A percentile compares a stretch with the other conserved stretches of the same genome.
phyloP scores from a whole-genome alignment of 2,113 vertebrate species.

The Daboia siamensis region DNA sequence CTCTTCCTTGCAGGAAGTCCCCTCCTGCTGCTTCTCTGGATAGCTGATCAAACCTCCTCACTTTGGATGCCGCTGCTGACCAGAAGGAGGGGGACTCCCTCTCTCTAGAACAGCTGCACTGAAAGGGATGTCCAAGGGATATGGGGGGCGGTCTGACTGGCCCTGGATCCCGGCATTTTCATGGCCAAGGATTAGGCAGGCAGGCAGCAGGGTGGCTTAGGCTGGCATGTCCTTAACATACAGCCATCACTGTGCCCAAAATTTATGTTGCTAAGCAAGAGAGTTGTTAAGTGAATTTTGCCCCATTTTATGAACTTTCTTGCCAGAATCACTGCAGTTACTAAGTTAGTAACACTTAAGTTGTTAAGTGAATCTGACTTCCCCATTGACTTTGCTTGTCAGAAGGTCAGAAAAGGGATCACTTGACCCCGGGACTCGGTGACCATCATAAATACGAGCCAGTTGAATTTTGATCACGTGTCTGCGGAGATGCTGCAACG shows the following conservation, averaged over 20 bases:
- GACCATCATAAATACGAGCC: background rate
- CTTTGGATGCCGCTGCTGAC: too few relatives aligned
- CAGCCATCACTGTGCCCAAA: background rate
- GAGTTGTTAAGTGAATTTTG: background rate
- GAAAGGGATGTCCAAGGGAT: background rate
- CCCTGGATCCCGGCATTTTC: background rate
- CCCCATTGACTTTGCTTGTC: background rate
- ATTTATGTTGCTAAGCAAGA: background rate
- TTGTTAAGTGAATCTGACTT: background rate
- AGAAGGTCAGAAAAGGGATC: background rate
- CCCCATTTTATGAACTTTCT: background rate
- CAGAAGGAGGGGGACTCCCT: too few relatives aligned
- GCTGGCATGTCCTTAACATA: too few relatives aligned
- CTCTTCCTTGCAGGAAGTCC: background rate
- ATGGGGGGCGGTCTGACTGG: background rate
- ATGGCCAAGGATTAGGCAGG: too few relatives aligned
- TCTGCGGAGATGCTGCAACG: background rate
- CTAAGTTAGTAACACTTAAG: background rate
- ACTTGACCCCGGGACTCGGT: too few relatives aligned
- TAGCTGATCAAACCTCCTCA: background rate
- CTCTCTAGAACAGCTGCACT: background rate
- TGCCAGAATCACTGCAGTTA: background rate
- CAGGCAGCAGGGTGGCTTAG: background rate
- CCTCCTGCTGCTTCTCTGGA: background rate
- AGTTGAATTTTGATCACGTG: background rate